Base-by-base conservation (phyloP, 2,113 vertebrate species). In the Albula goreensis region DNA sequence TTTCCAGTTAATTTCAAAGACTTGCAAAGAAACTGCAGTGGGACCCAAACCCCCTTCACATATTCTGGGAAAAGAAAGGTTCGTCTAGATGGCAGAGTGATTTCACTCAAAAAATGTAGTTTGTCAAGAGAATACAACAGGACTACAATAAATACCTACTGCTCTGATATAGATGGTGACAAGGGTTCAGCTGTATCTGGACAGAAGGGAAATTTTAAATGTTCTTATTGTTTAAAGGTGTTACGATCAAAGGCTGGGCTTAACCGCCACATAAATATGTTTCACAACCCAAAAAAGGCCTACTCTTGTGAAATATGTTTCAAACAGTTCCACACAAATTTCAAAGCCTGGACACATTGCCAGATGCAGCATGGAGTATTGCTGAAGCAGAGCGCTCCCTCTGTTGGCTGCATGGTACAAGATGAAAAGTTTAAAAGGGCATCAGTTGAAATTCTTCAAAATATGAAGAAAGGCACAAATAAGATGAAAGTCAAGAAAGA, bases 261-360 rank as follows among this genome's bases (percentile, higher is more conserved):
- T 49, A 97, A 98, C 87, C 97, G 98, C 9, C 98, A 99, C 9
- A 93, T 96, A 83, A 98, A 99, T 91, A 99, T 98, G 97, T 97
- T 98, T 93, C 98, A 99, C 92, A 99, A 98, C 88, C 98, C 97
- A 0, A 98, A 99, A 90, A 99, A 99, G 94, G 98, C 97, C 84
- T 99, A 98, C 12, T 96, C 97, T 83, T 99, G 98, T 85, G 97
- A 99, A 88, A 99, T 99, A 90, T 99, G 98, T 92, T 97, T 98
- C 95, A 99, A 99, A 92, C 97, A 98, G 89, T 99, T 99, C 91
- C 98, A 99, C 89, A 99, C 98, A 53, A 99, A 98, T 93, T 99
- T 99, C 93, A 99, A 99, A 94, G 98, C 99, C 91, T 99, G 98
- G 98, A 99, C 98, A 0, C 98, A 99, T 92, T 98, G 97, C 93